Conservation (phyloP, 2,888 invertebrate species). For the Eugnorisma glareosa region DNA sequence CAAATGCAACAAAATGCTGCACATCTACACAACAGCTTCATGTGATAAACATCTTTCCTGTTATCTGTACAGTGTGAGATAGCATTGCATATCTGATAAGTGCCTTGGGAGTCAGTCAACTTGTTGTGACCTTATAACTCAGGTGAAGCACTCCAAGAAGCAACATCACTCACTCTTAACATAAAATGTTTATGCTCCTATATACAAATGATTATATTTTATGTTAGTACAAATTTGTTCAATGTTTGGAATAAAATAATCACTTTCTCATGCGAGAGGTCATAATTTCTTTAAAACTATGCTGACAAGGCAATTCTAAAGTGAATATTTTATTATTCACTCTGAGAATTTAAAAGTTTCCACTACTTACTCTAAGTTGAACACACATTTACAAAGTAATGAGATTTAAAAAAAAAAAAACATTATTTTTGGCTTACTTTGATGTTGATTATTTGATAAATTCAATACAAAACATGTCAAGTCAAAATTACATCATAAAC, state of each 20-base stretch:
- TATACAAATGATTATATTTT: constrained; percentile 73
- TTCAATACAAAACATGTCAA: constrained; percentile 72
- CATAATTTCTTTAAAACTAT: constrained; percentile 77
- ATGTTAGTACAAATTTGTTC: constrained; percentile 82
- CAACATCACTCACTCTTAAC: constrained; percentile 71
- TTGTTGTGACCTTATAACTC: constrained; percentile 65
- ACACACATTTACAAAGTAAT: constrained; percentile 86
- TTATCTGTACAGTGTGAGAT: constrained; percentile 56
- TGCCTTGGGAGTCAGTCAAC: constrained; percentile 52
- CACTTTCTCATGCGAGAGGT: constrained; percentile 80
- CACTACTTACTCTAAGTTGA: constrained; percentile 87
- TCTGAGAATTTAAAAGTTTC: constrained; percentile 76
- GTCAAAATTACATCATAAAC: constrained; percentile 68
- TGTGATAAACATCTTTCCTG: constrained; percentile 42
- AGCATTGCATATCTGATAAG: constrained; percentile 50
- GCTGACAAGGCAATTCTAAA: constrained; percentile 79
- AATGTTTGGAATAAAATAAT: constrained; percentile 86
- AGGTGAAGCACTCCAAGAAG: constrained; percentile 70
- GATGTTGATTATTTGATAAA: constrained; percentile 76
- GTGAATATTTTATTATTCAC: constrained; percentile 74
- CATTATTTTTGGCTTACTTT: constrained; percentile 87
- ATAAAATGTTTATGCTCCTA: constrained; percentile 70
- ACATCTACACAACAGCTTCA: constrained; percentile 27
- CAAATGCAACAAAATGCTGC: constrained; percentile 38
- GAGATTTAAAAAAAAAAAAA: constrained; percentile 78